Conservation (phyloP, 2,113 vertebrate genomes). For the Xenopus laevis region DNA sequence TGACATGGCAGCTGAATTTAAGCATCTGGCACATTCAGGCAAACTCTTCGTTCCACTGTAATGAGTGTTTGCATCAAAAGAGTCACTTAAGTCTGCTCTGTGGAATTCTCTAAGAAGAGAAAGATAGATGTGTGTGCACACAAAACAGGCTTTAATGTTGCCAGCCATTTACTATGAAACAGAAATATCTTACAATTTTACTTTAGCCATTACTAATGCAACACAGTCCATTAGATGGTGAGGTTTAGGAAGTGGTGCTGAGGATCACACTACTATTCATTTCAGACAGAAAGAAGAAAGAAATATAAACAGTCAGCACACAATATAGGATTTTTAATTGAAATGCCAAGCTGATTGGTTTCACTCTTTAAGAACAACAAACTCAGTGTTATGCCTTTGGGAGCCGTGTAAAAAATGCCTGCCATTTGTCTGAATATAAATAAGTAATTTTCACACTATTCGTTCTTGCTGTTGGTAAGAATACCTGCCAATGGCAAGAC, state of each 20-base stretch:
- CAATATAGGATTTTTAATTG: slow-evolving; percentile 58
- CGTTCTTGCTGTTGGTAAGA: slow-evolving; percentile 56
- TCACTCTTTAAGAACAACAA: slow-evolving; percentile 49
- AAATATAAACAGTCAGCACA: slow-evolving; percentile 45
- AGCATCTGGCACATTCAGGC: no score
- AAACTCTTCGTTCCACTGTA: no score
- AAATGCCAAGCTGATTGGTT: slow-evolving; percentile 62
- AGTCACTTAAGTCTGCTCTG: no score
- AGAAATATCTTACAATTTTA: no score
- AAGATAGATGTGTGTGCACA: no score
- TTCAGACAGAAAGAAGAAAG: slow-evolving; percentile 3
- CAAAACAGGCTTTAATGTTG: no score
- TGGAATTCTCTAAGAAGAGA: no score
- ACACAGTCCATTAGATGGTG: not conserved
- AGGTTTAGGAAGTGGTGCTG: not conserved
- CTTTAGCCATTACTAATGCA: no score
- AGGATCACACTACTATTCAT: not conserved
- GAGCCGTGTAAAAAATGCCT: slow-evolving; percentile 55
- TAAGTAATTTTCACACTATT: slow-evolving; percentile 65
- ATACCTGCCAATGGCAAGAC: slow-evolving; percentile 47
- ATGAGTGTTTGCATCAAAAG: no score
- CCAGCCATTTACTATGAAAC: no score
- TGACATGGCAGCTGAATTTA: no score
- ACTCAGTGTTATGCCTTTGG: slow-evolving; percentile 52
- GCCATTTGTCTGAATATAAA: slow-evolving; percentile 63